A percentile compares a stretch with the other conserved stretches of the same genome.
phyloP scores from a whole-genome alignment of 2,888 invertebrate genomes.

The Hemicrepidius hirtus region DNA sequence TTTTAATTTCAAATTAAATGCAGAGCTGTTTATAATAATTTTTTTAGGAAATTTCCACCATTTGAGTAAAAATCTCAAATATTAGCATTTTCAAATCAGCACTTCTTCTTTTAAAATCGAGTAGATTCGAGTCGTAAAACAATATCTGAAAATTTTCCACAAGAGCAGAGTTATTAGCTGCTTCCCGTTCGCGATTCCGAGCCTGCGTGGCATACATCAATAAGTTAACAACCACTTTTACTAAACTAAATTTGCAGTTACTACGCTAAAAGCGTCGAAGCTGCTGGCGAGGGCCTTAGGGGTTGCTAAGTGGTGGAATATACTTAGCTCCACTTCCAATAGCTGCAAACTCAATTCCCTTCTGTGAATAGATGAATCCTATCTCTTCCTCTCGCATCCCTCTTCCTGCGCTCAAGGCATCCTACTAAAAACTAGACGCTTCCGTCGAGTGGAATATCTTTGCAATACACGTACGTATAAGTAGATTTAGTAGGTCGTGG shows the following conservation, averaged over 20 bases:
- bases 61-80: too few relatives aligned
- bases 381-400: conserved; percentile 50
- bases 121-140: neutral
- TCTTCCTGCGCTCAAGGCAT: conserved; percentile 44
- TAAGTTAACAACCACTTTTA: conserved; percentile 53
- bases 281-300: conserved; percentile 49
- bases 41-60: too few relatives aligned
- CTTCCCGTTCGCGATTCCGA: conserved; percentile 35
- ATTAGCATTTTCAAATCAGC: neutral
- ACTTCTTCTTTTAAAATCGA: neutral
- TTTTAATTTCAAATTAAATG: too few relatives aligned
- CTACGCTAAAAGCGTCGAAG: conserved; percentile 52
- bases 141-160: conserved; percentile 25
- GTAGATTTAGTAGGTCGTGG: conserved; percentile 29
- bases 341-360: conserved; percentile 53
- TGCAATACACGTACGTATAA: conserved; percentile 15
- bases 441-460: conserved; percentile 43
- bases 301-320: conserved; percentile 53
- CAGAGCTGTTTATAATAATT: too few relatives aligned
- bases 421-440: conserved; percentile 47
- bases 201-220: conserved; percentile 46
- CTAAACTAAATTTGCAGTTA: conserved; percentile 53
- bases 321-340: conserved; percentile 53
- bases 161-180: conserved; percentile 27
- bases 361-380: conserved; percentile 54